Evolutionary conservation across 2,797 vertebrate species (phyloP), one percentile per base, ranked within the genome.

Genomic region (Hirundo rustica): DNA sequence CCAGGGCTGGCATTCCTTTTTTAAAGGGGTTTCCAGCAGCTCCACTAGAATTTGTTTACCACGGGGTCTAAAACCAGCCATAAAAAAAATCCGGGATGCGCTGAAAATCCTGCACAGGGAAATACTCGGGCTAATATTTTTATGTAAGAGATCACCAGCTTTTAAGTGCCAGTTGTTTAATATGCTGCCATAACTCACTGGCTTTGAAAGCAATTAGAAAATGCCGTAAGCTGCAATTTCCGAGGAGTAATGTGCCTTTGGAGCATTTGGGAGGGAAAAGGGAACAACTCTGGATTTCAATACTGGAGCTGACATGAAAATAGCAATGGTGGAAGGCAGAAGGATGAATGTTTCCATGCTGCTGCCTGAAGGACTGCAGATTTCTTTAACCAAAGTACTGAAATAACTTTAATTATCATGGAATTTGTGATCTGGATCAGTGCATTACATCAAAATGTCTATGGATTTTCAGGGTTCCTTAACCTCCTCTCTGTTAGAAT

Each of bases 171-270:
- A 13, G 85, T 74, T 88, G 95, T 81, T 94, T 95, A 97, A 94
- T 93, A 75, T 60, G 73, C 88, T 92, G 67, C 76, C 77, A 36
- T 78, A 95, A 93, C 85, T 95, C 91, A 65, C 7, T 2, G 25
- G 93, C 95, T 96, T 96, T 86, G 95, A 70, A 89, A 95, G 95
- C 95, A 97, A 95, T 95, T 96, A 96, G 95, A 50, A 95, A 96
- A 95, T 92, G 94, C 88, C 47, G 14, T 84, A 94, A 96, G 89
- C 95, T 91, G 89, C 89, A 45, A 30, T 95, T 92, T 91, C 71
- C 16, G 1, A 79, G 71, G 57, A 13, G 7, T 74, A 92, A 92
- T 82, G 18, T 76, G 80, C 84, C 86, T 88, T 92, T 57, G 16
- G 93, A 95, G 85, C 70, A 66, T 92, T 83, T 78, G 70, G 13